A percentile compares a stretch with the other conserved stretches of the same genome.
Conservation (phyloP, 1,140 invertebrate species). For the Orius laevigatus region DNA sequence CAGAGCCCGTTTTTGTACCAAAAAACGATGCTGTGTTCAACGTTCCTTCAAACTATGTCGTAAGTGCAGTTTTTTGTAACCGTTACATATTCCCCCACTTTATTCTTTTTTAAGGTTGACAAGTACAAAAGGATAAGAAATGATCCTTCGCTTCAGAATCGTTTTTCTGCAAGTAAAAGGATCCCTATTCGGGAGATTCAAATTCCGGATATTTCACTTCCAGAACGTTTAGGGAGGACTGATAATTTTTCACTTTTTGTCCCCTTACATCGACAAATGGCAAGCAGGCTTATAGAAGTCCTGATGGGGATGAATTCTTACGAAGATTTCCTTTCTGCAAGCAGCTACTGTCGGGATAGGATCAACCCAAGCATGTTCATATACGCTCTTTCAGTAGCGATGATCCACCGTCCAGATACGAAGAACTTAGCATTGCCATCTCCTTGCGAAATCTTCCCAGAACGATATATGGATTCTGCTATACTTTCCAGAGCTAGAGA, state of each 20-base stretch:
- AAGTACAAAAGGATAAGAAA: slow-evolving; percentile 21
- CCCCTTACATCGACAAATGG: slow-evolving; percentile 48
- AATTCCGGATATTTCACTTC: slow-evolving; percentile 46
- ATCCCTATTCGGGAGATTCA: slow-evolving; percentile 39
- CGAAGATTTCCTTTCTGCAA: slow-evolving; percentile 50
- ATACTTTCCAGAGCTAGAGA: slow-evolving; percentile 51
- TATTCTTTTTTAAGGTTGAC: slow-evolving; percentile 32
- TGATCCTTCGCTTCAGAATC: slow-evolving; percentile 13
- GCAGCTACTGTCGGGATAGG: slow-evolving; percentile 51
- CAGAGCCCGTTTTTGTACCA: slow-evolving; percentile 50
- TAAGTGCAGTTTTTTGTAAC: too few species aligned
- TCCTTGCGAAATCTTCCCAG: slow-evolving; percentile 54
- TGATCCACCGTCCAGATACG: slow-evolving; percentile 57
- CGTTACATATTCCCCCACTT: too few species aligned
- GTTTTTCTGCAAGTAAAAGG: slow-evolving; percentile 21
- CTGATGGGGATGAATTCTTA: slow-evolving; percentile 51
- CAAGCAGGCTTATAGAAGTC: slow-evolving; percentile 49
- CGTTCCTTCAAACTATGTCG: slow-evolving; percentile 37
- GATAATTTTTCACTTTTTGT: slow-evolving; percentile 61
- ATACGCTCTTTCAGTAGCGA: slow-evolving; percentile 55
- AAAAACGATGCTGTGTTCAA: slow-evolving; percentile 43
- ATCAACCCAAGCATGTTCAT: slow-evolving; percentile 62
- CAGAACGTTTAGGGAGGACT: slow-evolving; percentile 44
- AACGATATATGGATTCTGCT: slow-evolving; percentile 56
- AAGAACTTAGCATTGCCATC: slow-evolving; percentile 50